Evolutionary conservation across 2,888 invertebrate species (phyloP).

Genomic region (Cerceris ruficornis): DNA sequence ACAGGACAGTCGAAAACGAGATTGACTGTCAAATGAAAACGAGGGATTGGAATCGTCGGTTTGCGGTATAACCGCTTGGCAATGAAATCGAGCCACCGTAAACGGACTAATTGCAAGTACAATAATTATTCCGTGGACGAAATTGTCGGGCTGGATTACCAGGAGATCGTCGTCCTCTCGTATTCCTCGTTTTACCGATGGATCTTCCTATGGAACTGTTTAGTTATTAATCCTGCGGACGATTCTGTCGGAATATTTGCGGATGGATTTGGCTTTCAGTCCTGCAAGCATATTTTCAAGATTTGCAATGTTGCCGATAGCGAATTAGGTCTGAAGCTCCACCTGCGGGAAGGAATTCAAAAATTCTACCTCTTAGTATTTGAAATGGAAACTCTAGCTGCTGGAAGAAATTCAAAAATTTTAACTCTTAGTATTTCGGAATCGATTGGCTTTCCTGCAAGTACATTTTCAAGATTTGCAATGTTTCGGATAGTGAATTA

Average conservation of each 20-base stretch:
- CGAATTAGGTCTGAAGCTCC: too few relatives aligned
- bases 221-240: neutral
- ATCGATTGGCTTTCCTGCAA: neutral
- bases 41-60: conserved; percentile 55
- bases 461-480: neutral
- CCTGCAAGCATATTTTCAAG: neutral
- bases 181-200: conserved; percentile 43
- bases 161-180: conserved; percentile 45
- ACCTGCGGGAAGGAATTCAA: too few relatives aligned
- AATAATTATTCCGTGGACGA: conserved; percentile 64
- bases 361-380: too few relatives aligned
- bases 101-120: conserved; percentile 65
- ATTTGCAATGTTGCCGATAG: too few relatives aligned
- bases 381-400: too few relatives aligned
- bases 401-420: too few relatives aligned
- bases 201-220: conserved; percentile 7
- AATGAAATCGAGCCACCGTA: conserved; percentile 64
- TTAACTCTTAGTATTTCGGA: too few relatives aligned
- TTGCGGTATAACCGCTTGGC: conserved; percentile 56
- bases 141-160: conserved; percentile 24
- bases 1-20: conserved; percentile 24
- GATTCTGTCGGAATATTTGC: neutral
- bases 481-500: too few relatives aligned
- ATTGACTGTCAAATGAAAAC: conserved; percentile 56
- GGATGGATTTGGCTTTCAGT: too few relatives aligned